A percentile compares a stretch with the other conserved stretches of the same genome.
phyloP scores from a whole-genome alignment of 2,888 invertebrate genomes.

The Trachelus troglodyta region DNA sequence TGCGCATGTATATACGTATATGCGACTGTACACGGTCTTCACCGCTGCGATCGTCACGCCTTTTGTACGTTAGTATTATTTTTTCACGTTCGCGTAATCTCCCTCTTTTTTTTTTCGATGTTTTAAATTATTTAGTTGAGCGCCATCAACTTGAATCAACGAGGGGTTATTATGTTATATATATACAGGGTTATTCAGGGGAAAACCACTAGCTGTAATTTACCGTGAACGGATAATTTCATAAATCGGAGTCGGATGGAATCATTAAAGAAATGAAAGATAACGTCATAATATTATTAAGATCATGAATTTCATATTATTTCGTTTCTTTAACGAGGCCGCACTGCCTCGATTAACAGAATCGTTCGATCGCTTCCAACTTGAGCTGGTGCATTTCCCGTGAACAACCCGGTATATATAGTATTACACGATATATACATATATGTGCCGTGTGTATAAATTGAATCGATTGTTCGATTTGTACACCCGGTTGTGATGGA shows the following conservation, averaged over 20 bases:
- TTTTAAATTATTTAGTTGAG: constrained; percentile 47
- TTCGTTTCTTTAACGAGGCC: too few species aligned
- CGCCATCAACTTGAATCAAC: not conserved
- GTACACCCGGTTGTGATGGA: not conserved
- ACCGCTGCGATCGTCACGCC: constrained; percentile 18
- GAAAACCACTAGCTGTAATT: too few species aligned
- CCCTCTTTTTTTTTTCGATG: constrained; percentile 30
- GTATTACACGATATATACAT: constrained; percentile 18
- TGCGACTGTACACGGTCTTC: constrained; percentile 23
- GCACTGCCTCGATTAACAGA: too few species aligned
- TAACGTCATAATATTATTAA: too few species aligned
- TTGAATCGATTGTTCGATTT: not conserved
- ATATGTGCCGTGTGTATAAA: constrained; percentile 13
- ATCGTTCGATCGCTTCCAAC: too few species aligned
- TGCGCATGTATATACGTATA: constrained; percentile 20
- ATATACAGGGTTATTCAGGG: constrained; percentile 2
- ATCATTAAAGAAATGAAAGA: too few species aligned
- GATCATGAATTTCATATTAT: too few species aligned
- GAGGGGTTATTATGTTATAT: not conserved
- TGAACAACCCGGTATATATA: too few species aligned
- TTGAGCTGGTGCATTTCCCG: too few species aligned
- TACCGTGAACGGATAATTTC: too few species aligned
- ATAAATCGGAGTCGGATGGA: too few species aligned
- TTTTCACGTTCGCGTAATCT: constrained; percentile 17
- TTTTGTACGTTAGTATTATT: constrained; percentile 49